These are phyloP conservation scores for Philereme vetulata DNA, from an alignment of 2,888 invertebrate genomes.

Conservation along the genomic window DNA sequence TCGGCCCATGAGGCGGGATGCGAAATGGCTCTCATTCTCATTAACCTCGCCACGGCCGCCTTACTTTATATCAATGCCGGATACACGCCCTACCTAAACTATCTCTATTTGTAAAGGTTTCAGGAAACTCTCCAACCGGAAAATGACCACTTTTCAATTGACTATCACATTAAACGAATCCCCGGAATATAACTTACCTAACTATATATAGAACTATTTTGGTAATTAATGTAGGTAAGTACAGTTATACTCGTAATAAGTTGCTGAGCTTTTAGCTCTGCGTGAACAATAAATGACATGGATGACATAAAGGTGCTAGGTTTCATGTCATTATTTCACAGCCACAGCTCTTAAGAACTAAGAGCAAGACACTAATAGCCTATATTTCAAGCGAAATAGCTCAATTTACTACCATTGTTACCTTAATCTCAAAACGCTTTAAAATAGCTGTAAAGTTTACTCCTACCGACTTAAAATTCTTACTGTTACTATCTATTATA, in stretches of 20 bases:
- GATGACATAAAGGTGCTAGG: too few relatives aligned
- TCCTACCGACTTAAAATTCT: neutral
- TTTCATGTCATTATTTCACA: too few relatives aligned
- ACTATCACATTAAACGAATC: constrained; percentile 15
- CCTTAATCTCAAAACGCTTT: constrained; percentile 21
- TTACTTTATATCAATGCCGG: constrained; percentile 61
- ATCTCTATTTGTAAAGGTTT: constrained; percentile 39
- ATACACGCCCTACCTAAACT: constrained; percentile 55
- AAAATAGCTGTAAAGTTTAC: constrained; percentile 1
- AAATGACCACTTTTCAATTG: constrained; percentile 31
- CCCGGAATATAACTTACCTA: constrained; percentile 1
- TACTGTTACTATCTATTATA: too few relatives aligned
- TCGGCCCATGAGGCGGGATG: constrained; percentile 63
- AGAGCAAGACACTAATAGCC: constrained; percentile 32
- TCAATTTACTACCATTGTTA: constrained; percentile 24
- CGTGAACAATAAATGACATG: too few relatives aligned
- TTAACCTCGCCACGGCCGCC: constrained; percentile 68
- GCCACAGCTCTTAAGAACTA: constrained; percentile 22
- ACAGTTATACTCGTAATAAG: too few relatives aligned
- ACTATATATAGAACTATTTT: neutral
- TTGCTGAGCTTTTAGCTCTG: too few relatives aligned
- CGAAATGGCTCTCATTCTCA: constrained; percentile 74
- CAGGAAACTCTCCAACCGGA: constrained; percentile 35
- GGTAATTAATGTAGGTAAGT: too few relatives aligned
- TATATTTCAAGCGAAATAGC: constrained; percentile 30